Evolutionary conservation across 2,797 vertebrate genomes (phyloP), one percentile per base, ranked within the genome.

Genomic region (Anolis apletophallus): DNA sequence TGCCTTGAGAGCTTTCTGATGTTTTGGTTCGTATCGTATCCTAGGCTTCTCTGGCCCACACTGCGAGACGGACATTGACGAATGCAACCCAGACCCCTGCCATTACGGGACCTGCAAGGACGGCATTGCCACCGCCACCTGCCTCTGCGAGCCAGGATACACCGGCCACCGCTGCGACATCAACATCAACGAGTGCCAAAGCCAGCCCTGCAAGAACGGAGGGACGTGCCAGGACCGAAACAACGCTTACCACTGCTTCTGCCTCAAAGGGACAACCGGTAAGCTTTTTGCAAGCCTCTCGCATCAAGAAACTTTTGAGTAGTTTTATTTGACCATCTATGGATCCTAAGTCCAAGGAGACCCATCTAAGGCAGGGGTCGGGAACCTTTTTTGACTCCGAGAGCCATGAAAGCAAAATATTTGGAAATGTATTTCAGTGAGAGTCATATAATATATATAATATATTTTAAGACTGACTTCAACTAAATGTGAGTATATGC

Each of bases 121-220:
- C 0, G 96, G 98, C 68, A 95, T 99, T 0, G 98, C 98, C 10
- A 94, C 97, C 82, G 99, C 98, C 95, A 97, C 97, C 93, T 99
- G 98, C 93, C 92, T 97, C 67, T 99, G 99, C 91, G 94, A 90
- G 14, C 96, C 97, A 0, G 99, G 99, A 32, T 99, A 98, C 96
- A 98, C 96, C 0, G 98, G 99, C 50, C 97, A 97, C 50, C 97
- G 98, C 90, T 99, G 99, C 0, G 98, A 99, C 94, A 97, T 97
- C 91, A 98, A 99, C 95, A 97, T 99, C 93, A 98, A 99, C 0
- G 99, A 99, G 94, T 99, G 99, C 90, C 96, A 98, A 89, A 99
- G 98, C 93, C 98, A 98, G 94, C 99, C 99, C 0, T 99, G 99
- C 95, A 97, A 97, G 89, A 98, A 99, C 0, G 98, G 98, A 1